Evolutionary conservation across 2,888 invertebrate genomes (phyloP).

Genomic region (Xylota segnis): DNA sequence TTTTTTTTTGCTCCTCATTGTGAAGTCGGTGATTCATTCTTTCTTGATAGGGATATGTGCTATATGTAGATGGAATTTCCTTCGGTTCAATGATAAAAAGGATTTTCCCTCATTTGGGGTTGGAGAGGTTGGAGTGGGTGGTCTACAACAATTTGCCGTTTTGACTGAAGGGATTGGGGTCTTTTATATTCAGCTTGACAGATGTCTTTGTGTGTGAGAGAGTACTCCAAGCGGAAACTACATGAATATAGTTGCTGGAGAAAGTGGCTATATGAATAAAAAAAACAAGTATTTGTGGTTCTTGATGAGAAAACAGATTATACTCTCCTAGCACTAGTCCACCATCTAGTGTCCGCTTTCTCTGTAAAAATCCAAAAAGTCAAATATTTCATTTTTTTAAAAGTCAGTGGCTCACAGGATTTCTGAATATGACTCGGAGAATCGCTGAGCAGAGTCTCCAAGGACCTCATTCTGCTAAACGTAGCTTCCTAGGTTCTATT

Average conservation of each 20-base stretch:
- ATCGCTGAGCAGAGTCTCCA: no score
- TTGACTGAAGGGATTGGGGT: constrained; percentile 27
- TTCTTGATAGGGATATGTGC: constrained; percentile 33
- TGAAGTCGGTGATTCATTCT: constrained; percentile 43
- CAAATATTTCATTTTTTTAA: no score
- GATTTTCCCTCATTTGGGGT: constrained; percentile 39
- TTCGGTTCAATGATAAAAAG: constrained; percentile 58
- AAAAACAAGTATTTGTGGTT: no score
- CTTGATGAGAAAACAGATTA: no score
- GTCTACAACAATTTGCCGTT: constrained; percentile 52
- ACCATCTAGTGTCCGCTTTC: no score
- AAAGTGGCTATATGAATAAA: background rate
- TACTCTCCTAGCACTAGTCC: no score
- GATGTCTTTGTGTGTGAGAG: constrained; percentile 31
- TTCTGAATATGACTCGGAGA: no score
- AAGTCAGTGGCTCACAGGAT: no score
- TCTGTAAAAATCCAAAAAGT: no score
- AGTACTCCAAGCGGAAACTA: constrained; percentile 25
- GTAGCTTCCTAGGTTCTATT: no score
- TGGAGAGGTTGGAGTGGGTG: constrained; percentile 38
- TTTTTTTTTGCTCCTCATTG: constrained; percentile 23
- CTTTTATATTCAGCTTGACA: constrained; percentile 34
- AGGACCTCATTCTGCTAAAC: no score
- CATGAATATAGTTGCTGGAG: background rate
- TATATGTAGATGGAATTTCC: constrained; percentile 14